These are phyloP conservation scores for Rhyacophila brunnea DNA, from an alignment of 1,140 invertebrate genomes.

Conservation along the genomic window DNA sequence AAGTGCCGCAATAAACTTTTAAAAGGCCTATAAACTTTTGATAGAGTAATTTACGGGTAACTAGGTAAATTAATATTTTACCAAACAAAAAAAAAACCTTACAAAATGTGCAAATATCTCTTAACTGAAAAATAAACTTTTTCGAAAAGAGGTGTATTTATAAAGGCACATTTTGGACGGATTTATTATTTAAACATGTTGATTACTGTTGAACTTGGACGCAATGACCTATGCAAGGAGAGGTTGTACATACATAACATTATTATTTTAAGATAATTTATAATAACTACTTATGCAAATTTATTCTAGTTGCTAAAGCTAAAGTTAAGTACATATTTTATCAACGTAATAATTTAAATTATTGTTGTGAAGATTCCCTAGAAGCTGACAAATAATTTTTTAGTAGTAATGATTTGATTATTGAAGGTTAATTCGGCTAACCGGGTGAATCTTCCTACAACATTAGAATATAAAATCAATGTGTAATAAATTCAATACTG, in stretches of 20 bases:
- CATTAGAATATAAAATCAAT: no score
- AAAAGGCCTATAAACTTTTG: no score
- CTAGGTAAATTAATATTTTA: conserved; percentile 3
- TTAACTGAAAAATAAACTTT: conserved; percentile 18
- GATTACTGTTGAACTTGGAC: conserved; percentile 19
- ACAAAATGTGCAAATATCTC: conserved; percentile 34
- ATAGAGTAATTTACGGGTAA: no score
- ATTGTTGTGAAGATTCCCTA: no score
- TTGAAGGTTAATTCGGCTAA: no score
- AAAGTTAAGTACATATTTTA: conserved; percentile 9
- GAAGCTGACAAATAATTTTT: no score
- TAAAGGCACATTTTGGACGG: conserved; percentile 37
- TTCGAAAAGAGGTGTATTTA: conserved; percentile 7
- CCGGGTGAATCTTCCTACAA: no score
- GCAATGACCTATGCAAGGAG: conserved; percentile 11
- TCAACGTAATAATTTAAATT: no score
- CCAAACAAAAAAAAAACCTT: background rate
- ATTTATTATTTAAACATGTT: conserved; percentile 13
- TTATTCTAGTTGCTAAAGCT: background rate
- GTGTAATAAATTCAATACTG: no score
- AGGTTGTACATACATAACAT: background rate
- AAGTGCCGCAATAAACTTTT: no score
- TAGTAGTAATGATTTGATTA: no score
- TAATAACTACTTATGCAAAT: background rate
- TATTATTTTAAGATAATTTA: background rate